phyloP scores from a whole-genome alignment of 2,113 vertebrate species.

The Gopherus flavomarginatus region DNA sequence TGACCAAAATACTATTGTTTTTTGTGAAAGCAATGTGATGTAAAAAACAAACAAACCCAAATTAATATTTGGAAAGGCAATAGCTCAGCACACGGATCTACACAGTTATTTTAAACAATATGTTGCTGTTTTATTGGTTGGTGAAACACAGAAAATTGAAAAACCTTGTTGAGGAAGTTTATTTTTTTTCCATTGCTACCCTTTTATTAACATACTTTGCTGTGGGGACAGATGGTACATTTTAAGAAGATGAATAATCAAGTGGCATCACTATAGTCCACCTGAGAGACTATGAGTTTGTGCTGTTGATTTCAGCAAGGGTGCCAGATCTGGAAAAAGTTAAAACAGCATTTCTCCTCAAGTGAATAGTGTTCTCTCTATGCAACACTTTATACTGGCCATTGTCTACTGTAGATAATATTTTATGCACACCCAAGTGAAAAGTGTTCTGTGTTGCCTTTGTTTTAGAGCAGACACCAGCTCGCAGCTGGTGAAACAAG shows the following conservation, averaged over 20 bases:
- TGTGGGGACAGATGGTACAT: neutral
- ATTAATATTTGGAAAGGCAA: neutral
- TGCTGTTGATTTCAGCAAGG: neutral
- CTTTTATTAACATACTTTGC: neutral
- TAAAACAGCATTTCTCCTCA: neutral
- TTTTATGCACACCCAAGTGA: neutral
- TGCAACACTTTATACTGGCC: neutral
- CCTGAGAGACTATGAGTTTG: neutral
- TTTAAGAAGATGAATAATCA: neutral
- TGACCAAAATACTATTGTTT: neutral
- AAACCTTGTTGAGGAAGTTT: neutral
- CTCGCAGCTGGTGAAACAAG: neutral
- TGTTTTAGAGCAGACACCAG: neutral
- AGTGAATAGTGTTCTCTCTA: neutral
- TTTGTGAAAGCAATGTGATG: neutral
- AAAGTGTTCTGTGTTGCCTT: neutral
- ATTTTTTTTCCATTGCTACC: neutral
- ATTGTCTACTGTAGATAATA: neutral
- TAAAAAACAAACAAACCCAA: neutral
- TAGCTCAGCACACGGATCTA: rapidly evolving
- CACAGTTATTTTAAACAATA: neutral
- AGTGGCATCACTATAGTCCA: neutral
- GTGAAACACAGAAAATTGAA: neutral
- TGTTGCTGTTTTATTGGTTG: neutral
- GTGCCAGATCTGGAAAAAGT: neutral